Percentiles rank a stretch among this genome's conserved stretches.
Conservation (phyloP, 2,113 vertebrate species). For the Podocnemis expansa region DNA sequence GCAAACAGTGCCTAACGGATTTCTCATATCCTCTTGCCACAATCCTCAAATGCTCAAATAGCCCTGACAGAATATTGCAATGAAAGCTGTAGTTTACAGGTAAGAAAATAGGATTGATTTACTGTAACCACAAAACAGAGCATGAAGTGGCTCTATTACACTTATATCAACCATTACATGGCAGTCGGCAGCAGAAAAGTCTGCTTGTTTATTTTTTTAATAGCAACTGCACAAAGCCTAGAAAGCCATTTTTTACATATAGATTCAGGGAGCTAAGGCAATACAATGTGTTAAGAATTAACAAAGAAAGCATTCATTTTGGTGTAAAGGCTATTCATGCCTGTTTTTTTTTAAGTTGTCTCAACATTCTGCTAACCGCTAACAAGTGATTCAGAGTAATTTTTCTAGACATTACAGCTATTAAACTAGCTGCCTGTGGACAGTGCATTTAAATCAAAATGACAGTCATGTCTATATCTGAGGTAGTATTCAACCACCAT, state of each 20-base stretch:
- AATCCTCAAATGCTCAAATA: neutral
- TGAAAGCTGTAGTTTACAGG: neutral
- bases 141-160: constrained; percentile 37
- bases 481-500: neutral
- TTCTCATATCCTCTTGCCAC: neutral
- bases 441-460: neutral
- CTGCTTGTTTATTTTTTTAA: constrained; percentile 20
- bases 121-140: constrained; percentile 4
- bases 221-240: neutral
- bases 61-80: constrained; percentile 8
- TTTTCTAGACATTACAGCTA: neutral
- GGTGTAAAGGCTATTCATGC: neutral
- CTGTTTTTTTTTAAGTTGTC: neutral
- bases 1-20: neutral
- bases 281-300: neutral
- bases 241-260: constrained; percentile 38
- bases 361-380: neutral
- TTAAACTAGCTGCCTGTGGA: neutral
- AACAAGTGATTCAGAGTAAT: accelerated
- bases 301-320: neutral
- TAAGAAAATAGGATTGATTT: constrained; percentile 18
- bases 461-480: accelerated
- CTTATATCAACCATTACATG: constrained; percentile 39
- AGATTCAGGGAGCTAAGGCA: neutral
- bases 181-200: constrained; percentile 38